Base-by-base conservation (phyloP, 2,797 vertebrate genomes). In the Fratercula arctica region DNA sequence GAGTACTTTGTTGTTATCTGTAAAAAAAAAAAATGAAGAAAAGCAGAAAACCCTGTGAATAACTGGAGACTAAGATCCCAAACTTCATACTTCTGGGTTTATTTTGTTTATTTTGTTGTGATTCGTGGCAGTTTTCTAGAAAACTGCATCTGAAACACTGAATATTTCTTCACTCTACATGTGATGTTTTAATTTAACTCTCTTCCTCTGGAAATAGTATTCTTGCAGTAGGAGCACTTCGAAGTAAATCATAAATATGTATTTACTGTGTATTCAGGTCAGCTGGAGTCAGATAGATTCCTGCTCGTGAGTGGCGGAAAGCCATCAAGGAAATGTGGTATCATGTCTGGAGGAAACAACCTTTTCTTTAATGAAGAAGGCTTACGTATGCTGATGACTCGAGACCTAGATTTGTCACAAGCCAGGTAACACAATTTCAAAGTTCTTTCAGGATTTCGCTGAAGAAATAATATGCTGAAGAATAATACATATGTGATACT, bases 331-430 rank as follows among this genome's bases (percentile, higher is more conserved):
- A 99, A 99, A 98, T 99, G 99, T 90, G 99, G 99, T 3, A 99
- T 99, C 95, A 99, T 99, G 97, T 99, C 99, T 63, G 99, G 99
- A 72, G 99, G 99, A 92, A 99, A 99, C 97, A 99, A 99, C 95
- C 98, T 99, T 81, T 99, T 99, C 97, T 99, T 99, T 97, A 99
- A 99, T 0, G 99, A 99, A 96, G 99, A 99, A 64, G 99, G 99
- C 51, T 97, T 99, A 75, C 99, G 99, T 60, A 99, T 99, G 99
- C 97, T 99, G 97, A 98, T 99, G 98, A 99, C 99, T 45, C 98
- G 98, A 75, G 99, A 99, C 95, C 97, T 99, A 97, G 99, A 99
- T 97, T 98, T 99, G 85, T 99, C 99, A 77, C 99, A 99, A 89
- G 99, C 99, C 39, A 99, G 99, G 99, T 99, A 98, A 98, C n/a